Conservation (phyloP, 2,888 invertebrate genomes). For the Agrypnus murinus region DNA sequence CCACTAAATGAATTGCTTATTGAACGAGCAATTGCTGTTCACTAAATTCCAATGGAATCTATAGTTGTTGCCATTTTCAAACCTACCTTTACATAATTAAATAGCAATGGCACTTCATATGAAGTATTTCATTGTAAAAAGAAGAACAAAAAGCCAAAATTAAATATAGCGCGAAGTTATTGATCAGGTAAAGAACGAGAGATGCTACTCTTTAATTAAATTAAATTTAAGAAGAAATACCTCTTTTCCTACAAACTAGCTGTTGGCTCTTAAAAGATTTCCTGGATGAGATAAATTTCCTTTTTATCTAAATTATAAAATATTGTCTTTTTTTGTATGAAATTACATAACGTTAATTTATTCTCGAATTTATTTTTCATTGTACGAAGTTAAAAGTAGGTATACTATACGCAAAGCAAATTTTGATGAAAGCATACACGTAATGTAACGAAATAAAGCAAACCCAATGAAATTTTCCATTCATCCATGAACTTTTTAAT, state of each 20-base stretch:
- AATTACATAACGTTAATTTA: neutral
- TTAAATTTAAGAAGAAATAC: slow-evolving; percentile 12
- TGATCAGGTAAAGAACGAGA: slow-evolving; percentile 8
- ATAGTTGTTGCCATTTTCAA: too few relatives aligned
- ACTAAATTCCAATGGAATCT: too few relatives aligned
- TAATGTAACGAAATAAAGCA: neutral
- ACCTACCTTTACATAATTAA: too few relatives aligned
- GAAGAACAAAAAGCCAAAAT: neutral
- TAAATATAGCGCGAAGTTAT: slow-evolving; percentile 12
- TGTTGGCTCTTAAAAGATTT: neutral
- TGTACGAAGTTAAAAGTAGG: neutral
- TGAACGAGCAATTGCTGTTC: too few relatives aligned
- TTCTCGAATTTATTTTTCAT: neutral
- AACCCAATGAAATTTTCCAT: neutral
- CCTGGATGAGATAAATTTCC: neutral
- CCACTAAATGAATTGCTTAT: too few relatives aligned
- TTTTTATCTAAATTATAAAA: too few relatives aligned
- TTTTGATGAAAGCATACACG: too few relatives aligned
- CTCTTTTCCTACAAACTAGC: too few relatives aligned
- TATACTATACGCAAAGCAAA: neutral
- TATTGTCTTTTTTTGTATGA: neutral
- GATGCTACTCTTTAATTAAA: slow-evolving; percentile 19
- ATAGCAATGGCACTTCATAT: too few relatives aligned
- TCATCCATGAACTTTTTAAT: slow-evolving; percentile 2
- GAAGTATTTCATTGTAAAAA: too few relatives aligned